These are phyloP conservation scores for Coccyzus lansbergi DNA, from an alignment of 2,797 vertebrate species.

Conservation along the genomic window DNA sequence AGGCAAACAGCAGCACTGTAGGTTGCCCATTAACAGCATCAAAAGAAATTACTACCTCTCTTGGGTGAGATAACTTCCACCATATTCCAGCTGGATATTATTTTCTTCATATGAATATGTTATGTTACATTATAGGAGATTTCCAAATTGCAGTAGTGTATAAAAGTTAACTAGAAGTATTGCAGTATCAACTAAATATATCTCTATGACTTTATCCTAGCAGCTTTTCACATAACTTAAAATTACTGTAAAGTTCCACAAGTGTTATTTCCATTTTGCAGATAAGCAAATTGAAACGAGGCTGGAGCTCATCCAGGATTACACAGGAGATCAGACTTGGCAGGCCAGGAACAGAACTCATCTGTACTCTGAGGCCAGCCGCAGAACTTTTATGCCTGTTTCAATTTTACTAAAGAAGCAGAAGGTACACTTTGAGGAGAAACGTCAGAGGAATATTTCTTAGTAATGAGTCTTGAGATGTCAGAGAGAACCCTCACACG, in stretches of 20 bases:
- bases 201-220: background rate
- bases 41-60: background rate
- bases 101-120: background rate
- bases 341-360: background rate
- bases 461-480: background rate
- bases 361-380: background rate
- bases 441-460: background rate
- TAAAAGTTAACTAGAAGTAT: background rate
- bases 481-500: background rate
- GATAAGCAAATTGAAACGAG: background rate
- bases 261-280: background rate
- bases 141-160: background rate
- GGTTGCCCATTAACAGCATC: background rate
- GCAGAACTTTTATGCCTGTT: background rate
- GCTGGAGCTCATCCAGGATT: background rate
- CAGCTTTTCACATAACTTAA: background rate
- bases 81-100: background rate
- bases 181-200: background rate
- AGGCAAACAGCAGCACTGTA: background rate
- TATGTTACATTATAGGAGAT: background rate
- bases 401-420: background rate
- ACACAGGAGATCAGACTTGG: background rate
- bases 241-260: background rate
- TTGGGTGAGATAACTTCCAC: background rate
- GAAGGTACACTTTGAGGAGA: background rate